phyloP scores from a whole-genome alignment of 2,888 invertebrate genomes.

The Strigamia crassipes region DNA sequence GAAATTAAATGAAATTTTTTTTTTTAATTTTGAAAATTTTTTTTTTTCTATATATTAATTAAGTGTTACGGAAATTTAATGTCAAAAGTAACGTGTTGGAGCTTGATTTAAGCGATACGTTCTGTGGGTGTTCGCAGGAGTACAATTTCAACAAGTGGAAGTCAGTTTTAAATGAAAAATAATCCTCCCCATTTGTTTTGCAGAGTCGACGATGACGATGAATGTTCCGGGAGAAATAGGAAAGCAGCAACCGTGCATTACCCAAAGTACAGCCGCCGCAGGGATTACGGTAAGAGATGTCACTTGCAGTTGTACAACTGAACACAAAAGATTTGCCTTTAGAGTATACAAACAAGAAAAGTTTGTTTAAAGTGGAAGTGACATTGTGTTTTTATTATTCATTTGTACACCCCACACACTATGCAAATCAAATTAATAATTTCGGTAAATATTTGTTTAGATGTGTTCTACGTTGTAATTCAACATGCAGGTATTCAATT shows the following conservation, averaged over 20 bases:
- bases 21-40: neutral
- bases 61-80: neutral
- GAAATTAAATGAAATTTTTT: neutral
- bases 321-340: slow-evolving; percentile 20
- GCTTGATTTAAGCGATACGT: neutral
- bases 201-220: slow-evolving; percentile 7
- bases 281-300: slow-evolving; percentile 42
- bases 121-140: slow-evolving; percentile 6
- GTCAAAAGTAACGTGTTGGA: neutral
- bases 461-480: too few relatives aligned
- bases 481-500: too few relatives aligned
- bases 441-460: neutral
- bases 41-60: neutral
- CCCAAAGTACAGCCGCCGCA: slow-evolving; percentile 28
- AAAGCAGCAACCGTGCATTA: slow-evolving; percentile 40
- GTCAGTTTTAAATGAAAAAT: slow-evolving; percentile 35
- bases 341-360: slow-evolving; percentile 10
- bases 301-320: slow-evolving; percentile 36
- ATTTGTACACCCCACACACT: neutral
- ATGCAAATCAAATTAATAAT: neutral
- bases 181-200: slow-evolving; percentile 23
- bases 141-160: slow-evolving; percentile 33
- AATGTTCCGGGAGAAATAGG: slow-evolving; percentile 28
- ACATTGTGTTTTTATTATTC: neutral
- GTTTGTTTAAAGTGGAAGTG: slow-evolving; percentile 31